Base-by-base conservation (phyloP, 30 jellyfish, hydroid and myxozoan genomes). In the Aurelia coerulea region DNA sequence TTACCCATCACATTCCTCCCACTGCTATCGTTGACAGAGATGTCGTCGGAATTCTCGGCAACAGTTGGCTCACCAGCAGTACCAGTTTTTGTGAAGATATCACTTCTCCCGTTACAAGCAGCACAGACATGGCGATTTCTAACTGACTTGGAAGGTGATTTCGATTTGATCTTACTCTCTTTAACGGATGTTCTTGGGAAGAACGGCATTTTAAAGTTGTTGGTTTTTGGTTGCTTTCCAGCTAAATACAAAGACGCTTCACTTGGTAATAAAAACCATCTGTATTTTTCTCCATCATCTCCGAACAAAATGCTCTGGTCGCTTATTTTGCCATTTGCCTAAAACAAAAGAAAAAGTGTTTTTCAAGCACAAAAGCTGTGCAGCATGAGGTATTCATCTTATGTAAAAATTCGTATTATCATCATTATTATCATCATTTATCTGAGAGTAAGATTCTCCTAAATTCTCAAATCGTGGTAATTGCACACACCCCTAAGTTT, bases 191-290 rank as follows among this genome's bases (percentile, higher is more conserved):
- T 64, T n/a, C 98, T 84, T 19, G 98, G 98, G 63, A 71, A 86
- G 80, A 92, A 92, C 3, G 96, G 94, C 94, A 86, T 80, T 52
- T 68, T 64, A 80, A 84, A 91, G 33, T 78, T 41, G 10, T 68
- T 59, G 17, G 80, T 35, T 17, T 39, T 34, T 8, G 91, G 94
- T 35, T 58, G 14, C 53, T 41, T 71, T 6, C 91, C 91, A 19
- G 86, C 68, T 4, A 92, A 74, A 78, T 85, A 80, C 6, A 65
- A 72, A 33, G 76, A 64, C 10, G 98, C 98, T 76, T 92, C 98
- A 62, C 95, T 65, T 17, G 98, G 98, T 65, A 92, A 78, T 34
- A 92, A 34, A 52, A 92, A 92, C 98, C 98, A 92, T 86, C 98
- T 73, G 79, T 53, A 74, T 53, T 58, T 67, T 72, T 92, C 98